Percentiles rank a stretch among this genome's conserved stretches.
Evolutionary conservation across 2,113 vertebrate genomes (phyloP).

Genomic region (Ophthalmotilapia sp.): DNA sequence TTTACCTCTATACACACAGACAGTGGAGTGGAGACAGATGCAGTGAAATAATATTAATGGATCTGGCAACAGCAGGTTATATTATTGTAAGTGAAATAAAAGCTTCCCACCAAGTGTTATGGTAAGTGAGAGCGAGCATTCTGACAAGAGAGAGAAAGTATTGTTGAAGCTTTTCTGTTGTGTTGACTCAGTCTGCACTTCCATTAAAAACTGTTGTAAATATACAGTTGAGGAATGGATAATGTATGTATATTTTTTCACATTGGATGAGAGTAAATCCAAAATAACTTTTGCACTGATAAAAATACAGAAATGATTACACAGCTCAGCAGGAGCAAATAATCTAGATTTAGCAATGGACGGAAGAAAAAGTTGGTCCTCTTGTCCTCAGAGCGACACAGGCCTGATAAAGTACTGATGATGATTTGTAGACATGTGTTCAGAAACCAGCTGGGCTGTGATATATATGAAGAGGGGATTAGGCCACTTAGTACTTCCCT

Average conservation of each 20-base stretch:
- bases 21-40: background rate
- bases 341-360: background rate
- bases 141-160: background rate
- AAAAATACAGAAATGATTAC: background rate
- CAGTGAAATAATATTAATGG: background rate
- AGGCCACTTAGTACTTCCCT: conserved; percentile 4
- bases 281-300: background rate
- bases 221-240: background rate
- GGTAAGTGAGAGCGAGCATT: background rate
- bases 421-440: background rate
- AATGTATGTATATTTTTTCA: background rate
- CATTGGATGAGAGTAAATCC: background rate
- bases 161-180: background rate
- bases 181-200: background rate
- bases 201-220: background rate
- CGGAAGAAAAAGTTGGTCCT: background rate
- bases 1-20: background rate
- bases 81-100: background rate
- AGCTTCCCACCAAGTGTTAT: background rate
- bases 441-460: background rate
- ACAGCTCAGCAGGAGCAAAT: background rate
- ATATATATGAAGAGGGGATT: conserved; percentile 14
- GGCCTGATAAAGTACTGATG: background rate
- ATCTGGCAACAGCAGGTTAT: background rate
- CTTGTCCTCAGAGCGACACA: background rate